Conservation (phyloP, 2,797 vertebrate species). For the Peromyscus melanophrys region DNA sequence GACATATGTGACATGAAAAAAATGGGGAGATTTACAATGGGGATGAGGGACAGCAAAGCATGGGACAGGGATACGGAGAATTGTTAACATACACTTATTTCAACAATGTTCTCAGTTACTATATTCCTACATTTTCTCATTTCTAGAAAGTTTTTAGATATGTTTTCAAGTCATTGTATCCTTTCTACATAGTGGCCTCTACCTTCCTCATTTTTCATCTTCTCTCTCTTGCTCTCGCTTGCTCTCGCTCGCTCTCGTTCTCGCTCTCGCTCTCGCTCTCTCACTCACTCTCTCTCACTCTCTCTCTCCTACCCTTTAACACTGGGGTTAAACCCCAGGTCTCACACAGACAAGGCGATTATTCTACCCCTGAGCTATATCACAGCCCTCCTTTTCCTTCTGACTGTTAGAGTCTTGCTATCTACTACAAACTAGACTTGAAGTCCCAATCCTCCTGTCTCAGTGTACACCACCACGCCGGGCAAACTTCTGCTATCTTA, state of each 20-base stretch:
- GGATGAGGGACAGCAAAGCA: not conserved
- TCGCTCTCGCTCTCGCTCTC: not conserved
- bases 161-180: not conserved
- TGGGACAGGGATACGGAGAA: not conserved
- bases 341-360: not conserved
- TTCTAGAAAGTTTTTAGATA: not conserved
- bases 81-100: not conserved
- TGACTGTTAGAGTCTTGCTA: not conserved
- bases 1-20: not conserved
- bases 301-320: not conserved
- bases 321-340: not conserved
- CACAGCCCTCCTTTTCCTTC: not conserved
- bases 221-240: not conserved
- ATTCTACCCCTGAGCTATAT: not conserved
- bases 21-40: not conserved
- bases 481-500: not conserved
- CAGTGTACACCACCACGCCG: not conserved
- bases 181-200: not conserved
- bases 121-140: not conserved
- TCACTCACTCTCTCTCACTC: rapidly evolving
- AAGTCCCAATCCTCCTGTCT: not conserved
- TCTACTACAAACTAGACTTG: not conserved
- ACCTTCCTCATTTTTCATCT: not conserved
- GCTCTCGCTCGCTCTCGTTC: rapidly evolving
- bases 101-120: not conserved